Evolutionary conservation across 2,888 invertebrate species (phyloP).

Genomic region (Scaptomyza polygonia): DNA sequence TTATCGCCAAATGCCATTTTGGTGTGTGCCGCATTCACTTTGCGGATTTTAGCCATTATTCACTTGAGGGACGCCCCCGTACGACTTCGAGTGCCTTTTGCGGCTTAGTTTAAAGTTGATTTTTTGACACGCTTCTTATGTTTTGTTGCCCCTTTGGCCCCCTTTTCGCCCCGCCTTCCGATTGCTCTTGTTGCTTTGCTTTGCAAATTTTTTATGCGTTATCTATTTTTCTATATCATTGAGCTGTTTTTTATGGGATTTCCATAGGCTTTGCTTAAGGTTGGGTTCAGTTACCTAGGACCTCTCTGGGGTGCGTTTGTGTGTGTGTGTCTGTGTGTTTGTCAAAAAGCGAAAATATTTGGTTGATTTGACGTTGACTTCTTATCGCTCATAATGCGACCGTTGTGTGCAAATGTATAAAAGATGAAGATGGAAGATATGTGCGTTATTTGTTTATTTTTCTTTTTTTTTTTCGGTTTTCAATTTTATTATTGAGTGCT

Average conservation of each 20-base stretch:
- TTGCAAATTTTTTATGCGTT: slow-evolving; percentile 71
- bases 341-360: slow-evolving; percentile 49
- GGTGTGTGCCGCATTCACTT: slow-evolving; percentile 78
- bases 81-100: slow-evolving; percentile 72
- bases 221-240: slow-evolving; percentile 76
- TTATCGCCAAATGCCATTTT: slow-evolving; percentile 76
- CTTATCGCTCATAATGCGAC: slow-evolving; percentile 47
- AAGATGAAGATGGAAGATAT: slow-evolving; percentile 40
- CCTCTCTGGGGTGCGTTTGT: slow-evolving; percentile 16
- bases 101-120: slow-evolving; percentile 75
- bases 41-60: slow-evolving; percentile 79
- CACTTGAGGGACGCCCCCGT: slow-evolving; percentile 63
- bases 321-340: slow-evolving; percentile 34
- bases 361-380: slow-evolving; percentile 55
- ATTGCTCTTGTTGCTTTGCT: slow-evolving; percentile 31
- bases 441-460: slow-evolving; percentile 35
- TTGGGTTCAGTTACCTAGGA: slow-evolving; percentile 20
- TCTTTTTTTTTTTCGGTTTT: neutral
- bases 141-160: slow-evolving; percentile 11
- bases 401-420: slow-evolving; percentile 18
- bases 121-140: slow-evolving; percentile 61
- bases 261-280: slow-evolving; percentile 39
- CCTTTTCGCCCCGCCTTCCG: neutral
- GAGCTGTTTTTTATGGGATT: slow-evolving; percentile 76
- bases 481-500: slow-evolving; percentile 50